Evolutionary conservation across 37 sponge, comb jelly and placozoan species (phyloP), one percentile per base, ranked within the genome.

Genomic region (Cliona cf. orientalis): DNA sequence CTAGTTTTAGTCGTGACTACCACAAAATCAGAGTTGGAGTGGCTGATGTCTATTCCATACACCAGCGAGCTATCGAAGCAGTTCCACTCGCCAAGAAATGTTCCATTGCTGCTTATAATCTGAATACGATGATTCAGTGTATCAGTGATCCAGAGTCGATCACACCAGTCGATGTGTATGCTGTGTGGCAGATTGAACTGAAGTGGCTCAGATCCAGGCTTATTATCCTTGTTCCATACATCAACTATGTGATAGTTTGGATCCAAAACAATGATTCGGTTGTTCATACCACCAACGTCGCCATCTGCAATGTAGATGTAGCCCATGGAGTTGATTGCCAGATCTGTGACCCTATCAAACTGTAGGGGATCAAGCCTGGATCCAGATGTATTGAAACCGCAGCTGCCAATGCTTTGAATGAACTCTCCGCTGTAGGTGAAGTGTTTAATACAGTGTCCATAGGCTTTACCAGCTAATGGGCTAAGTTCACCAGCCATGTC

Each of bases 181-280:
- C 57, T 33, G 58, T 84, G 85, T 3, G 77, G 85, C 11, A 84
- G 57, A 44, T 75, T 84, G 76, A 82, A 82, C 49, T 82, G 64
- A 5, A 40, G 7, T 29, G 83, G 83, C 26, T 17, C 46, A 1
- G 37, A 1, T 5, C 83, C 83, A 29, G 72, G 63, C 3, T 56
- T 72, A 53, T 82, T 82, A 0, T 42, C 55, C 5, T 19, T 31
- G 53, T 82, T 82, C 83, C 83, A 82, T 7, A 72, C 74, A 61
- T 82, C 74, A 9, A 71, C 72, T 21, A 82, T 19, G 11, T 53
- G 29, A 21, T 42, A 42, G 38, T 23, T 31, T 0, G 37, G 23
- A 61, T 82, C 66, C 6, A 82, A 58, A 3, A 82, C 66, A 3
- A 82, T 4, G 11, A 82, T 43, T 34, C 83, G 63, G 73, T 82